phyloP scores from a whole-genome alignment of 2,888 invertebrate genomes.

The Timema cristinae region DNA sequence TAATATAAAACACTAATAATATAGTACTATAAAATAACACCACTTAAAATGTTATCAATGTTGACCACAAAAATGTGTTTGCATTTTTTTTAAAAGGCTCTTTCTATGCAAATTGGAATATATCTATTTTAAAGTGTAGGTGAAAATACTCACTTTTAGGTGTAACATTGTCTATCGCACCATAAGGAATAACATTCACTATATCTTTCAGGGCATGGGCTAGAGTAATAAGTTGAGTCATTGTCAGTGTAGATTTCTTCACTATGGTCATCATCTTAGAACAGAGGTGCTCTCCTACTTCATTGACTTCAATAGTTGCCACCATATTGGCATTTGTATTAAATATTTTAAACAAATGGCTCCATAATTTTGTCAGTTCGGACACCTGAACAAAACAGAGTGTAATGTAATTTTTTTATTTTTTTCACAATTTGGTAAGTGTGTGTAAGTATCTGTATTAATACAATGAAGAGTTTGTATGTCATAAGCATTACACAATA shows the following conservation, averaged over 20 bases:
- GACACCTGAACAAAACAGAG: slow-evolving; percentile 13
- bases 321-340: not conserved
- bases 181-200: not conserved
- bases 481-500: too few species aligned
- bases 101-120: too few species aligned
- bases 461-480: too few species aligned
- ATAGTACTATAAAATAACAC: too few species aligned
- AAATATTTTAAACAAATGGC: slow-evolving; percentile 10
- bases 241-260: not conserved
- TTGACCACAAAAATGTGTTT: too few species aligned
- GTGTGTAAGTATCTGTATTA: not conserved
- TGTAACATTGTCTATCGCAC: not conserved
- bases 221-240: not conserved
- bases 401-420: not conserved
- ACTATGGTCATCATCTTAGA: not conserved
- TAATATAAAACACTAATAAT: too few species aligned
- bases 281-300: slow-evolving; percentile 15
- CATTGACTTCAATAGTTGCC: slow-evolving; percentile 8
- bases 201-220: not conserved
- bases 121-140: too few species aligned
- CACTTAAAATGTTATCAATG: too few species aligned
- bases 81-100: too few species aligned
- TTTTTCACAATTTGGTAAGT: not conserved
- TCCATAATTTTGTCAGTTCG: slow-evolving; percentile 11
- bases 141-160: not conserved